Base-by-base conservation (phyloP, 2,113 vertebrate species). In the Sinocyclocheilus maitianheensis region DNA sequence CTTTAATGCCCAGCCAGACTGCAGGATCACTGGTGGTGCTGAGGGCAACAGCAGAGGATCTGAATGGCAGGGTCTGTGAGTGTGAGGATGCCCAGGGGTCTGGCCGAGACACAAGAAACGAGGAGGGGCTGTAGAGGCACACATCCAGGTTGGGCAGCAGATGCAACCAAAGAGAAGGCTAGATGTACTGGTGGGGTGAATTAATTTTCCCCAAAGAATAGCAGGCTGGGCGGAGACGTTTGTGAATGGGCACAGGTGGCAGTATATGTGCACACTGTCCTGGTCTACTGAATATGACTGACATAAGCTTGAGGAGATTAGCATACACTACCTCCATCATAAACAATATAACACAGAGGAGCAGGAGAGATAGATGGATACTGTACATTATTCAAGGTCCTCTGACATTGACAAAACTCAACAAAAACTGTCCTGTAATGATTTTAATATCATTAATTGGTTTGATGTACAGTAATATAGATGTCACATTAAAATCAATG, bases 131-230 rank as follows among this genome's bases (percentile, higher is more conserved):
- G n/a, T 43, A 82, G 65, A 58, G 46, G 71, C 46, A 53, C 11
- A 46, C 22, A 37, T 72, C 65, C 86, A 87, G 86, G 37, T 53
- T 53, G 55, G 78, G 72, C 22, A 83, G 86, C 78, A 85, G 83
- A 87, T 85, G 78, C 77, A 65, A 11, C 74, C 65, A 40, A 74
- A 51, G n/a, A 43, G 67, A 77, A 85, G 51, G 62, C 3, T 22
- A 20, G 51, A 53, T 26, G 60, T 30, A 10, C 24, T 7, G 34
- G 13, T 14, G 65, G 12, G 37, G n/a, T 30, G 55, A 65, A 60
- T 81, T 8, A 46, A 34, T 72, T 55, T 69, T 53, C 43, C 72
- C 60, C 24, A 24, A 58, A 65, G 75, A 76, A 77, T 65, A 55
- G 26, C 48, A 55, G 16, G 18, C 18, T 72, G 65, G 40, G 65